Evolutionary conservation across 2,888 invertebrate species (phyloP), one percentile per base, ranked within the genome.

Genomic region (Norana najaformis): DNA sequence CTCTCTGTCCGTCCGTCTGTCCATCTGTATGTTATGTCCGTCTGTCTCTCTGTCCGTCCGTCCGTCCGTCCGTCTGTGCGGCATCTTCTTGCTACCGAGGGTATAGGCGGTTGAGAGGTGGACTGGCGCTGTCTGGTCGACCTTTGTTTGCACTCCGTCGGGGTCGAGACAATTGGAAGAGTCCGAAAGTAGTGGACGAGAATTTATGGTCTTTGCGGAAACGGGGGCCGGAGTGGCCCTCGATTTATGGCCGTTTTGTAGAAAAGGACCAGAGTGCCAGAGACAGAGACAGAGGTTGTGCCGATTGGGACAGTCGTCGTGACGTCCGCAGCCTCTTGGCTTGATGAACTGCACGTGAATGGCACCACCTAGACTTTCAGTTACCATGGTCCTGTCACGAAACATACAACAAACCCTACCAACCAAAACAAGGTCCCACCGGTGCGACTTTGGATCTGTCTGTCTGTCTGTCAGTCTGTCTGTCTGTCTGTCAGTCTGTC

Each of bases 151-250:
- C n/a, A 11, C n/a, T 69, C 69, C n/a, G n/a, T 23, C 8, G 69
- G 69, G 69, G 69, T 69, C 69, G 69, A 69, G 69, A 69, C 69
- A 69, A 69, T 69, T n/a, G n/a, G 69, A 69, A 69, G 69, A 69
- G 69, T 30, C 30, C n/a, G 69, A n/a, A 69, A 6, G 69, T 69
- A n/a, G n/a, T n/a, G 69, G 69, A n/a, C n/a, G 30, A n/a, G 69
- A 69, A 69, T 69, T 69, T 69, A 69, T 69, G 69, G 30, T 69
- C 30, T 11, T n/a, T 0, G n/a, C n/a, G 4, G 8, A 13, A 69
- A n/a, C 47, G 47, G 47, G 69, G 69, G 11, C 69, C 30, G 69
- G 69, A 69, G 69, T n/a, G 69, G 69, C 30, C 0, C n/a, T 69
- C 30, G 69, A 69, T 69, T 69, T 69, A 69, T 8, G 69, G n/a